Evolutionary conservation across 1,140 invertebrate species (phyloP).

Genomic region (Belonocnema kinseyi): DNA sequence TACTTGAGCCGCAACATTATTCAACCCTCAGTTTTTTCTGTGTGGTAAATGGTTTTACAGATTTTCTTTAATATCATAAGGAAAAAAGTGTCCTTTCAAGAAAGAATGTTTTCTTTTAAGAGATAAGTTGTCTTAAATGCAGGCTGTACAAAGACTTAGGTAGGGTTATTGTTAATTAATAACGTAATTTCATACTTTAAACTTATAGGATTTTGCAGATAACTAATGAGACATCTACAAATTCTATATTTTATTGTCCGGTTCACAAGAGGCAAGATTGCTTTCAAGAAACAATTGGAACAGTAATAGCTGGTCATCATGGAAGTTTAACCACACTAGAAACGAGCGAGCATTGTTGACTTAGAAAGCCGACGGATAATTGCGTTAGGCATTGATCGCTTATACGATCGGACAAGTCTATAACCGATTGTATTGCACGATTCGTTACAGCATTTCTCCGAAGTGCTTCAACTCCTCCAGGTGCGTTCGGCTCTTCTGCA

Average conservation of each 20-base stretch:
- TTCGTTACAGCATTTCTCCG: constrained; percentile 25
- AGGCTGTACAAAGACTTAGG: no score
- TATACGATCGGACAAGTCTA: constrained; percentile 26
- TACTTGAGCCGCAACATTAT: no score
- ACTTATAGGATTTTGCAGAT: no score
- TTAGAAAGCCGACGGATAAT: constrained; percentile 20
- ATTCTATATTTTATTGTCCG: background rate
- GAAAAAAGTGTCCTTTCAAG: no score
- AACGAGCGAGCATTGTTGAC: constrained; percentile 17
- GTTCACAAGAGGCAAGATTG: background rate
- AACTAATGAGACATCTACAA: background rate
- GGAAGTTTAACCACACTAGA: constrained; percentile 4
- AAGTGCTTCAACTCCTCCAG: constrained; percentile 12
- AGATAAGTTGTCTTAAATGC: no score
- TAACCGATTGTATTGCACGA: constrained; percentile 26
- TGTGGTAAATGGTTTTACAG: no score
- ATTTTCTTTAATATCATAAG: no score
- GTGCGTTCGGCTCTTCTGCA: constrained; percentile 23
- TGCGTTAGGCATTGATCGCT: constrained; percentile 26
- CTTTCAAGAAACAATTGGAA: constrained; percentile 11
- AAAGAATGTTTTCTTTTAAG: no score
- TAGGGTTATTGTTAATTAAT: no score
- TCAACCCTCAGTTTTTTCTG: no score
- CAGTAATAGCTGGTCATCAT: background rate
- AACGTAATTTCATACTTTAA: no score